Base-by-base conservation (phyloP, 2,888 invertebrate genomes). In the Mythimna ferrago region DNA sequence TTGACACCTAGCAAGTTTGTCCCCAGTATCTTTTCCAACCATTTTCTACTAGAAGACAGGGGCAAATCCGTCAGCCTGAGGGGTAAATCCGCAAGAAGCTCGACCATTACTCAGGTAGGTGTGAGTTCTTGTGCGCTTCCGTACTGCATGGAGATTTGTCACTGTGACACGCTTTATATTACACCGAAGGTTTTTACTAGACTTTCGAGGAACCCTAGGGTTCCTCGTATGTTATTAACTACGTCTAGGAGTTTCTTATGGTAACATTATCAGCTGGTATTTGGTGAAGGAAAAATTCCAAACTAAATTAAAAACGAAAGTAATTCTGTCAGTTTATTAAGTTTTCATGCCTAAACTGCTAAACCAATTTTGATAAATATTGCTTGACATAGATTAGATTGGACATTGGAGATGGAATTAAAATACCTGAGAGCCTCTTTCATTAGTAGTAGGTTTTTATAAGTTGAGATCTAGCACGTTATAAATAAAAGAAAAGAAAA, bases 91-190 rank as follows among this genome's bases (percentile, higher is more conserved):
- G 38, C 75, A 73, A 85, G 81, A 74, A 85, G 71, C 75, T 64
- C 81, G n/a, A 81, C 74, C 75, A 83, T 84, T 76, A 76, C 62
- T 84, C 84, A 84, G 67, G 82, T 78, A 61, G 41, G 64, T 71
- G 73, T 44, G 11, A 63, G 71, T 79, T 76, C 65, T 82, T 82
- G 71, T 71, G 76, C 72, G 58, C 76, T 65, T 56, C 51, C 38
- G 64, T 63, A 60, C 72, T 82, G 72, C 72, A 68, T 64, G 70
- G 58, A 77, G 19, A 84, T 84, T 82, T 84, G 66, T 84, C 80
- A 82, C 62, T 61, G 65, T 80, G 77, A 75, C 84, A 75, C 44
- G 32, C 56, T 76, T 84, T 75, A 70, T 75, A 72, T 58, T 54
- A 64, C 48, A 38, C 2, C 10, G 19, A 32, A 41, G 58, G 54